These are phyloP conservation scores for Aviceda subcristata DNA, from an alignment of 2,113 vertebrate species.

Conservation along the genomic window DNA sequence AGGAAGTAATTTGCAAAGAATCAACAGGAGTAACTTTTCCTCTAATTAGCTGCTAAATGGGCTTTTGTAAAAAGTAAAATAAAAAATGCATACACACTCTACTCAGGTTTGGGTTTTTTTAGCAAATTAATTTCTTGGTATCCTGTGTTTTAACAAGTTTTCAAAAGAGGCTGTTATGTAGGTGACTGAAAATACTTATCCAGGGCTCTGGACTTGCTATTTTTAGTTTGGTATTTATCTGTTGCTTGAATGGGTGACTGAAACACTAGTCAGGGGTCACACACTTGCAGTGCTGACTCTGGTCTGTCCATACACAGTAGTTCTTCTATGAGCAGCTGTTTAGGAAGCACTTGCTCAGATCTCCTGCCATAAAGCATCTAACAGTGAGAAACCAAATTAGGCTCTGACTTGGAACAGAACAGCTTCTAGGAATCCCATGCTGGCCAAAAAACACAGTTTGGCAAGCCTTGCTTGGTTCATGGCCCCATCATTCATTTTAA, in stretches of 20 bases:
- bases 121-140: neutral
- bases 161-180: neutral
- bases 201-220: neutral
- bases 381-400: slow-evolving; percentile 17
- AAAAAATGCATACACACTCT: neutral
- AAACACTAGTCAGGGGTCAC: slow-evolving; percentile 39
- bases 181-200: neutral
- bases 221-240: slow-evolving; percentile 57
- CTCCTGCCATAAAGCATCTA: slow-evolving; percentile 5
- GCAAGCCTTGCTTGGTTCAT: neutral
- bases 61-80: neutral
- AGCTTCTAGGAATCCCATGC: neutral
- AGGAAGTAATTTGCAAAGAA: neutral
- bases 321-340: slow-evolving; percentile 46
- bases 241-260: slow-evolving; percentile 29
- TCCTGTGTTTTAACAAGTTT: neutral
- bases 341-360: slow-evolving; percentile 15
- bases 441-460: neutral
- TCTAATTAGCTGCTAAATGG: neutral
- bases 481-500: neutral
- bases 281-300: neutral
- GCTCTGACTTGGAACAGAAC: neutral
- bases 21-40: neutral
- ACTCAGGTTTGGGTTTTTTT: neutral
- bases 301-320: slow-evolving; percentile 29